Conservation (phyloP, 2,113 vertebrate species). For the Channa argus region DNA sequence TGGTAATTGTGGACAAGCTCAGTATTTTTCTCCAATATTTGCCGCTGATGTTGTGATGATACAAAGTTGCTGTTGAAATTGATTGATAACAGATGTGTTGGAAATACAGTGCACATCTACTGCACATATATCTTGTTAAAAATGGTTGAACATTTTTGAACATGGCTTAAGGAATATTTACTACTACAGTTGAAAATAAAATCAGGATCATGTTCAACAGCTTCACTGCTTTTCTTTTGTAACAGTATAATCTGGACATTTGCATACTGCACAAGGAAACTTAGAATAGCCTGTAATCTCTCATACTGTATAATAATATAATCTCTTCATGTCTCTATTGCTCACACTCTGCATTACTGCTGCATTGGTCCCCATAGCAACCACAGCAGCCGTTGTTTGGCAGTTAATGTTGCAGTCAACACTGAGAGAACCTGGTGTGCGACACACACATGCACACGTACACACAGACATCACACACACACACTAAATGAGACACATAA, state of each 20-base stretch:
- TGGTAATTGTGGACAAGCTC: no score
- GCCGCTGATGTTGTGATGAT: no score
- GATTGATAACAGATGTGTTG: no score
- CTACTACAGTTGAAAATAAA: background rate
- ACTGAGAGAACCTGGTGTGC: slow-evolving; percentile 19
- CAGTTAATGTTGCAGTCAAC: slow-evolving; percentile 36
- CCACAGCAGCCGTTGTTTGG: slow-evolving; percentile 41
- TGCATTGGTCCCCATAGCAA: slow-evolving; percentile 70
- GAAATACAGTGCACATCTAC: no score
- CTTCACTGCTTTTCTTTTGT: background rate
- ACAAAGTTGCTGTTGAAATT: no score
- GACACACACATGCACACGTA: background rate
- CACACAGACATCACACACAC: slow-evolving; percentile 12
- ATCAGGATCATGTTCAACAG: background rate
- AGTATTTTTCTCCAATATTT: no score
- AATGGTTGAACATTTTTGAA: background rate
- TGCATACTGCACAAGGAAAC: slow-evolving; percentile 11
- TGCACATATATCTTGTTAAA: no score
- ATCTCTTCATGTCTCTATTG: slow-evolving; percentile 12
- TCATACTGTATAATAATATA: slow-evolving; percentile 28
- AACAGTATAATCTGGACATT: background rate
- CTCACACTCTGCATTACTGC: slow-evolving; percentile 41
- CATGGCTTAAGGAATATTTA: background rate
- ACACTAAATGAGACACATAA: background rate
- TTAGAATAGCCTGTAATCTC: slow-evolving; percentile 14